Conservation (phyloP, 92 coral and sea anemone species). For the Hydrozoanthus gracilis region DNA sequence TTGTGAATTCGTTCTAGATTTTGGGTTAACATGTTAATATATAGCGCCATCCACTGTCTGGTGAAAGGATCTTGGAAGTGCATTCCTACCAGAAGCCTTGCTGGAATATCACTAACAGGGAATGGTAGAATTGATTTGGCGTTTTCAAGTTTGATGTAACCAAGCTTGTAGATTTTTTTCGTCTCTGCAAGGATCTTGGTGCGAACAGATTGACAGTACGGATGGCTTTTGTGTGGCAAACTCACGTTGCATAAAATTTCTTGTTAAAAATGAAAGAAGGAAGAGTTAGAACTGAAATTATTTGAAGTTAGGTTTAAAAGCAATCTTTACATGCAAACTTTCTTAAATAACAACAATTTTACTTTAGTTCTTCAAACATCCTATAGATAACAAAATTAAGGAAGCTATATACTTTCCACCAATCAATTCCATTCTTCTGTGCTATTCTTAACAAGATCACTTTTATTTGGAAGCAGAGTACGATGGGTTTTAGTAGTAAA, state of each 20-base stretch:
- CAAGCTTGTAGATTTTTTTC: conserved; percentile 71
- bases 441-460: too few relatives aligned
- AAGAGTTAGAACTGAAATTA: neutral
- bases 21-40: conserved; percentile 70
- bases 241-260: conserved; percentile 74
- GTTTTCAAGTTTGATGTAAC: conserved; percentile 45
- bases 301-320: neutral
- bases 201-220: conserved; percentile 64
- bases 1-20: conserved; percentile 53
- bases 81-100: conserved; percentile 52
- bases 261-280: neutral
- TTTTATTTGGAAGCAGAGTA: too few relatives aligned
- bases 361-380: too few relatives aligned
- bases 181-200: conserved; percentile 43
- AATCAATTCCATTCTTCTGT: too few relatives aligned
- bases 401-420: too few relatives aligned
- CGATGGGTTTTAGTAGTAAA: too few relatives aligned
- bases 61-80: conserved; percentile 73
- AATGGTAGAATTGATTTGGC: conserved; percentile 59
- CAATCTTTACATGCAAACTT: neutral
- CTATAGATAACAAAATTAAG: too few relatives aligned
- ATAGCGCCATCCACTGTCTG: conserved; percentile 72
- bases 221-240: conserved; percentile 64
- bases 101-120: conserved; percentile 65
- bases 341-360: neutral